Evolutionary conservation across 2,888 invertebrate species (phyloP).

Genomic region (Cheilosia vernalis): DNA sequence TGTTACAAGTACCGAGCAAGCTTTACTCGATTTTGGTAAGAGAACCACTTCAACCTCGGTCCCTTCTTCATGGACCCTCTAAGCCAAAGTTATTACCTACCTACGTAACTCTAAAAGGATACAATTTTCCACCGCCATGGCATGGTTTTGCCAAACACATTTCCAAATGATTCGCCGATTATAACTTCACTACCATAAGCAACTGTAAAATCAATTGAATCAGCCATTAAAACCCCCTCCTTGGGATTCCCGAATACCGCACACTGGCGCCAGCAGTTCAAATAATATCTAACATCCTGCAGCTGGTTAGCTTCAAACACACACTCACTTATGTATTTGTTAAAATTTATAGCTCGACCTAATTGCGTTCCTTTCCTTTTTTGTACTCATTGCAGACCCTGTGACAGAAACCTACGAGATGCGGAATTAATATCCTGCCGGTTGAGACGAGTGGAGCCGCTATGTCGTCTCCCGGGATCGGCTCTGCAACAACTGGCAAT

Average conservation of each 20-base stretch:
- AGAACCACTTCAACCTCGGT: no score
- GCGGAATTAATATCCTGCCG: slow-evolving; percentile 89
- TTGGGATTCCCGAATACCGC: not conserved
- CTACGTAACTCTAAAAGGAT: no score
- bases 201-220: slow-evolving; percentile 42
- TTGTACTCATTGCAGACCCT: slow-evolving; percentile 85
- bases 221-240: not conserved
- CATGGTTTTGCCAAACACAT: no score
- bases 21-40: no score
- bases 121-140: no score
- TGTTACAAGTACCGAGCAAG: no score
- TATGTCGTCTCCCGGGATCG: slow-evolving; percentile 87
- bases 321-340: not conserved
- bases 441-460: slow-evolving; percentile 86
- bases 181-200: not conserved
- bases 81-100: no score
- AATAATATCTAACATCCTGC: slow-evolving; percentile 30
- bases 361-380: slow-evolving; percentile 28
- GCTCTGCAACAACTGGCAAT: slow-evolving; percentile 89
- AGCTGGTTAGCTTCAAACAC: slow-evolving; percentile 1
- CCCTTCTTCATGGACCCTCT: no score
- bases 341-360: slow-evolving; percentile 20
- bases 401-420: slow-evolving; percentile 89
- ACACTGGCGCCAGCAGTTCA: slow-evolving; percentile 23
- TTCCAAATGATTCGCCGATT: not conserved